Base-by-base conservation (phyloP, 1,140 invertebrate genomes). In the Druon quercuslanigerum region DNA sequence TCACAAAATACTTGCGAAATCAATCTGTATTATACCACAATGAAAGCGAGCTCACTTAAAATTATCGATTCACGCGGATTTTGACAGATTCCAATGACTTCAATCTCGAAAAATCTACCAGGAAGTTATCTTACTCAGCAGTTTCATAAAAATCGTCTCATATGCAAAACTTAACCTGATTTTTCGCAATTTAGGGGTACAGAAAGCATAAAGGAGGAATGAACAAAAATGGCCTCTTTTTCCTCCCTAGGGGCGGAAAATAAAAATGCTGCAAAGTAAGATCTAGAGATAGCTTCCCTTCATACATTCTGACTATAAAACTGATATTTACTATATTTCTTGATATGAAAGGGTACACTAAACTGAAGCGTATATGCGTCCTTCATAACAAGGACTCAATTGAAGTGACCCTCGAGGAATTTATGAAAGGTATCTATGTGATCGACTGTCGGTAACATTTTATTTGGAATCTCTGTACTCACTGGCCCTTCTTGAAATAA, bases 261-360 rank as follows among this genome's bases (percentile, higher is more conserved):
- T 66, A 66, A 40, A 66, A 66, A 66, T 40, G 60, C n/a, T 40
- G 25, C 60, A n/a, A 66, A 66, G 40, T 66, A 66, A 66, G n/a
- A 40, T 46, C 25, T 46, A 20, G n/a, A 66, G 60, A 40, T 66
- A 46, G 33, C 9, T 1, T 66, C 60, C 60, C 60, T 40, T 66
- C 20, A 40, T 16, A 33, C 40, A 66, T 25, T 46, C 33, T 40
- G 60, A 66, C 40, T 66, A 40, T 66, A 33, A 66, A 66, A 40
- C 60, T n/a, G 3, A 54, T 66, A 66, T 40, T 66, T 46, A 46
- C 9, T 46, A 11, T 46, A 11, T 46, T 11, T 46, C 9, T 46
- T 46, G 40, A 46, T 9, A 46, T 1, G 40, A 46, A 46, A 46
- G 40, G 40, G 40, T 46, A 46, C 7, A 46, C 8, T 46, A 46